phyloP scores from a whole-genome alignment of 2,797 vertebrate genomes.

The Cyprinodon diabolis region DNA sequence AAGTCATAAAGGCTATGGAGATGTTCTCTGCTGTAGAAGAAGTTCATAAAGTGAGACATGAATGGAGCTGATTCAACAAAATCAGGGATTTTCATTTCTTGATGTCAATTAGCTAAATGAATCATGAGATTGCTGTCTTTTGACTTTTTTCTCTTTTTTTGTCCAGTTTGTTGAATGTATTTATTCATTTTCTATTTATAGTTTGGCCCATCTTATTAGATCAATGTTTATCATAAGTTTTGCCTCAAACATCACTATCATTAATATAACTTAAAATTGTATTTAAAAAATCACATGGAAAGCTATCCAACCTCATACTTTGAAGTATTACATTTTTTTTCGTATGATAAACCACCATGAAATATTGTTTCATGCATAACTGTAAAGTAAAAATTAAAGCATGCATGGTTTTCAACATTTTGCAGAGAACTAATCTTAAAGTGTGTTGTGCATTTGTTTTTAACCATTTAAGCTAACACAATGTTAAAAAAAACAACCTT shows the following conservation, averaged over 20 bases:
- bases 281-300: too few relatives aligned
- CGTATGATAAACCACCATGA: neutral
- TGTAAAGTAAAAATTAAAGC: neutral
- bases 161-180: neutral
- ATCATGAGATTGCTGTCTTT: neutral
- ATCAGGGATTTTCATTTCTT: neutral
- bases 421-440: too few relatives aligned
- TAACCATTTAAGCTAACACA: too few relatives aligned
- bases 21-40: neutral
- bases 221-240: neutral
- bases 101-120: too few relatives aligned
- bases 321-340: neutral
- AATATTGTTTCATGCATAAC: neutral
- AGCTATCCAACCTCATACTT: neutral
- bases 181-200: neutral
- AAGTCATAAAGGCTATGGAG: slow-evolving; percentile 26
- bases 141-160: neutral
- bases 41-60: neutral
- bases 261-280: too few relatives aligned
- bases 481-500: too few relatives aligned
- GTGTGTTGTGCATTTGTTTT: too few relatives aligned
- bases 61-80: neutral
- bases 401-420: too few relatives aligned
- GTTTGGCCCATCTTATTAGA: too few relatives aligned
- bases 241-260: too few relatives aligned